Conservation (phyloP, 1,140 invertebrate species). For the Hylaeus volcanicus region DNA sequence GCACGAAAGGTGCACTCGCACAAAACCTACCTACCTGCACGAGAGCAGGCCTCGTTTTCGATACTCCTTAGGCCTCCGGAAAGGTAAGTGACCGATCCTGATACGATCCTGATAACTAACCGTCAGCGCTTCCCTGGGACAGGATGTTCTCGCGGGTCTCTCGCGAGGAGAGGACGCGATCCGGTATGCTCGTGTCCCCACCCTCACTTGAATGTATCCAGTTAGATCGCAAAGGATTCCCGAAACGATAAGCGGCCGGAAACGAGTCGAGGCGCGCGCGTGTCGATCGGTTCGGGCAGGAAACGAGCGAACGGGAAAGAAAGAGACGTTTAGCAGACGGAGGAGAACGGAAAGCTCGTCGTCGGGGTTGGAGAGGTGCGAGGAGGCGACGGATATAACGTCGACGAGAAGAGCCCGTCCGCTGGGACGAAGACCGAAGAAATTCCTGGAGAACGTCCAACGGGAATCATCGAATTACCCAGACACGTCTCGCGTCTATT, state of each 20-base stretch:
- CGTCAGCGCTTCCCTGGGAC: no score
- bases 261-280: neutral
- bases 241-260: neutral
- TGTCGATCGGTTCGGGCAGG: neutral
- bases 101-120: no score
- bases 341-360: conserved; percentile 53
- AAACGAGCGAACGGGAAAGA: neutral
- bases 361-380: conserved; percentile 74
- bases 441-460: conserved; percentile 19
- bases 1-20: no score
- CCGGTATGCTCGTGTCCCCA: conserved; percentile 13
- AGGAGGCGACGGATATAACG: conserved; percentile 46
- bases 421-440: neutral
- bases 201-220: conserved; percentile 4
- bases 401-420: conserved; percentile 1
- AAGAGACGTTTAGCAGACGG: neutral
- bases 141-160: neutral
- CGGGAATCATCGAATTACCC: conserved; percentile 29
- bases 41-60: no score
- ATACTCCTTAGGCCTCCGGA: no score
- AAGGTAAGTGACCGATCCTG: no score
- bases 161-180: neutral
- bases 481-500: conserved; percentile 3
- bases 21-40: no score
- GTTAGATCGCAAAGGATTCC: neutral